These are phyloP conservation scores for Ptilodon capucinus DNA, from an alignment of 2,888 invertebrate genomes.

Conservation along the genomic window DNA sequence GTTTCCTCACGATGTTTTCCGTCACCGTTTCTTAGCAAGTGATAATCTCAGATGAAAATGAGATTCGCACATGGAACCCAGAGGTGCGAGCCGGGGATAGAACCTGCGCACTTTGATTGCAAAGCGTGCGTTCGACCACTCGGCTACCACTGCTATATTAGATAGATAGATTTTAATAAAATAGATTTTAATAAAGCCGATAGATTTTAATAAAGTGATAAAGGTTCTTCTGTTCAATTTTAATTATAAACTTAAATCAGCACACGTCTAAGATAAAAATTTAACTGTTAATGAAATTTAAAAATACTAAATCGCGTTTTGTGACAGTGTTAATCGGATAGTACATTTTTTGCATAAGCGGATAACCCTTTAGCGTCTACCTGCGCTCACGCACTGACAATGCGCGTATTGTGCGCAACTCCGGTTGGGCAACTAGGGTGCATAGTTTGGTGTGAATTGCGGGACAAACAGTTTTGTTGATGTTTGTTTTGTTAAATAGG, in stretches of 20 bases:
- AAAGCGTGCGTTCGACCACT: no score
- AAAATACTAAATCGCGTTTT: conserved; percentile 61
- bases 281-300: conserved; percentile 51
- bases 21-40: no score
- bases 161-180: no score
- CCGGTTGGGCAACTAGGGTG: conserved; percentile 64
- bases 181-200: no score
- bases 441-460: conserved; percentile 20
- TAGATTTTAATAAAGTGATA: no score
- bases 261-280: conserved; percentile 26
- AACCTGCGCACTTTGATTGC: no score
- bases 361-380: conserved; percentile 78
- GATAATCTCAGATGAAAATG: no score
- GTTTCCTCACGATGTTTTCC: no score
- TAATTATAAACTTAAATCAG: background rate
- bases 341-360: conserved; percentile 80
- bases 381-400: conserved; percentile 60
- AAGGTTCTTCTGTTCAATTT: no score
- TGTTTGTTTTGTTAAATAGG: conserved; percentile 30
- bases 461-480: conserved; percentile 41
- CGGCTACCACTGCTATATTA: no score
- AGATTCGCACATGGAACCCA: no score
- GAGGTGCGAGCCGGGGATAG: no score
- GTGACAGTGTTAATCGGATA: conserved; percentile 79
- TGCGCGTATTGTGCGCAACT: conserved; percentile 56